Base-by-base conservation (phyloP, 2,888 invertebrate genomes). In the Fissipunctia ypsillon region DNA sequence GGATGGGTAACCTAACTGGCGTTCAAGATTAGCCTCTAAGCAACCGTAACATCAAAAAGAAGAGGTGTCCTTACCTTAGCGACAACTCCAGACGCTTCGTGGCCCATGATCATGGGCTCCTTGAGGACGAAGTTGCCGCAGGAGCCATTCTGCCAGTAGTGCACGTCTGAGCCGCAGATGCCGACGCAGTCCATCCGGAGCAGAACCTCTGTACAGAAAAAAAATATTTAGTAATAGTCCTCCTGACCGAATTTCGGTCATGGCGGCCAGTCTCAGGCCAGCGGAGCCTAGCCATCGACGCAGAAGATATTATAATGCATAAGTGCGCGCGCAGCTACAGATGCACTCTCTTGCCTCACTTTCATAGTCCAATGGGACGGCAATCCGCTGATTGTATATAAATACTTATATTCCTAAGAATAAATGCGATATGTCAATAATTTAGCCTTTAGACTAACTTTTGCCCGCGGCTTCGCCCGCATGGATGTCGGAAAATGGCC, bases 91-190 rank as follows among this genome's bases (percentile, higher is more conserved):
- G 98, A 97, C 0, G 99, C 98, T 94, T 99, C 99, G 91, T 99
- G 99, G 0, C 99, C 99, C 91, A 99, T 98, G 45, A 99, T 97
- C 99, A 99, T 99, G 14, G 99, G 99, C 65, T 97, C 97, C 76
- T 97, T 97, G 0, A 99, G 97, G 45, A 99, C 95, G 91, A 99
- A 99, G 91, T 98, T 97, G 0, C 99, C 99, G 90, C 99, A 99
- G 28, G 97, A 93, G 16, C 99, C 99, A 81, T 97, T 95, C 50
- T 97, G 97, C 95, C 98, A 97, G 95, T 99, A 99, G 94, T 99
- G 99, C 9, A 99, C 98, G 94, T 99, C 99, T 0, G 98, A 98
- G 1, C 99, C 99, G 92, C 99, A 99, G 89, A 99, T 99, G n/a
- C 99, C 99, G 61, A 99, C 99, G 84, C 98, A 97, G 90, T 98